Percentiles rank a stretch among this genome's conserved stretches.
Conservation (phyloP, 1,140 invertebrate genomes). For the Drusus annulatus region DNA sequence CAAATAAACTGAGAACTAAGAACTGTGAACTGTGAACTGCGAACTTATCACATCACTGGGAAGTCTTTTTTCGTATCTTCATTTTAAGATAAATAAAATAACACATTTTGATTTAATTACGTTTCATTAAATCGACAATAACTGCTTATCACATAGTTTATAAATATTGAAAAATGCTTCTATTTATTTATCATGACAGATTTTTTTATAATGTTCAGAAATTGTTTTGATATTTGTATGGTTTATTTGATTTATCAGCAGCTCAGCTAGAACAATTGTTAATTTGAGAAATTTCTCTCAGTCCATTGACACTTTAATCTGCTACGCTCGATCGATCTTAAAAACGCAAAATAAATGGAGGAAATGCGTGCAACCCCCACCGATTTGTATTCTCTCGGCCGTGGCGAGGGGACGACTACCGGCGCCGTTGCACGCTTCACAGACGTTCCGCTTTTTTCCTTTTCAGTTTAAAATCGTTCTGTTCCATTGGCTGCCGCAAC, state of each 20-base stretch:
- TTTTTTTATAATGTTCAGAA: no score
- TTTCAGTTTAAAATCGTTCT: slow-evolving; percentile 52
- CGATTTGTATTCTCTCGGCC: slow-evolving; percentile 43
- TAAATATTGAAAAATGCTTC: no score
- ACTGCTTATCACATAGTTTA: no score
- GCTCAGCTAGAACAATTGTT: background rate
- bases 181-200: no score
- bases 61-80: slow-evolving; percentile 36
- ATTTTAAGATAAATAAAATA: slow-evolving; percentile 1
- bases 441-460: slow-evolving; percentile 50
- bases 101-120: slow-evolving; percentile 3
- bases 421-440: slow-evolving; percentile 44
- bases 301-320: slow-evolving; percentile 39
- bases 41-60: slow-evolving; percentile 23
- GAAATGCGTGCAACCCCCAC: slow-evolving; percentile 40
- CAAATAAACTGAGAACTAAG: slow-evolving; percentile 17
- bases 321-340: slow-evolving; percentile 42
- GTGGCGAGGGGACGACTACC: slow-evolving; percentile 45
- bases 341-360: slow-evolving; percentile 41
- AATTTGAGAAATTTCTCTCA: background rate
- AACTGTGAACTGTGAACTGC: slow-evolving; percentile 5
- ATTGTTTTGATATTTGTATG: no score
- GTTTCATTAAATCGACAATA: background rate
- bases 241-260: no score
- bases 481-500: slow-evolving; percentile 55